Evolutionary conservation across 2,797 vertebrate species (phyloP), one percentile per base, ranked within the genome.

Genomic region (Heterohyrax brucei): DNA sequence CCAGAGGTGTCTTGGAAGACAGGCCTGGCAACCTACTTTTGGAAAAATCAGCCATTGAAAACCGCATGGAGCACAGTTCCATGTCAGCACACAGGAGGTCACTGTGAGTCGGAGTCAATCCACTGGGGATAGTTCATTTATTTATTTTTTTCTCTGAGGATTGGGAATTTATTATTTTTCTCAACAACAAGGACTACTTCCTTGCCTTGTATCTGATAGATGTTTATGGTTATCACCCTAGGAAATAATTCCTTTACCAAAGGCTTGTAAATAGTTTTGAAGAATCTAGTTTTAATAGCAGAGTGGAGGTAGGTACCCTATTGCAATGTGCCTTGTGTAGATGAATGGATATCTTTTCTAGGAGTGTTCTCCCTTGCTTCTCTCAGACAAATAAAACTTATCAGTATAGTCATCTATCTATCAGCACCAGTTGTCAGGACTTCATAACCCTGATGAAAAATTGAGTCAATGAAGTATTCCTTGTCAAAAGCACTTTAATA

Each of bases 401-500:
- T 78, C 62, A 5, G 24, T 87, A 14, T 26, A 87, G 1, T 68
- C 68, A 61, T 4, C 7, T 82, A 87, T 80, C 22, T 77, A 9
- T 76, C n/a, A 26, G 44, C 22, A 44, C 75, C 56, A 33, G 13
- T 50, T 50, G 6, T 91, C 33, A 93, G 46, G 50, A 28, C 24
- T 94, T 97, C 21, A 59, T 14, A 93, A 82, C 2, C 39, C 3
- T 59, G 86, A 7, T 59, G 46, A 93, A 82, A 4, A 10, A 48
- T 1, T 33, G 6, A 77, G 26, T 56, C 56, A 66, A 84, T 16
- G 62, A 81, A 84, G 72, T 18, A 56, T 88, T 95, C 12, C 16
- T 61, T 46, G 21, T 62, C 48, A 13, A 10, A 24, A 30, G 73
- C 87, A 68, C 3, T 62, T 84, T 30, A 91, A 46, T 39, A 79